Percentiles rank a stretch among this genome's conserved stretches.
Evolutionary conservation across 2,888 invertebrate genomes (phyloP).

Genomic region (Eristalis arbustorum): DNA sequence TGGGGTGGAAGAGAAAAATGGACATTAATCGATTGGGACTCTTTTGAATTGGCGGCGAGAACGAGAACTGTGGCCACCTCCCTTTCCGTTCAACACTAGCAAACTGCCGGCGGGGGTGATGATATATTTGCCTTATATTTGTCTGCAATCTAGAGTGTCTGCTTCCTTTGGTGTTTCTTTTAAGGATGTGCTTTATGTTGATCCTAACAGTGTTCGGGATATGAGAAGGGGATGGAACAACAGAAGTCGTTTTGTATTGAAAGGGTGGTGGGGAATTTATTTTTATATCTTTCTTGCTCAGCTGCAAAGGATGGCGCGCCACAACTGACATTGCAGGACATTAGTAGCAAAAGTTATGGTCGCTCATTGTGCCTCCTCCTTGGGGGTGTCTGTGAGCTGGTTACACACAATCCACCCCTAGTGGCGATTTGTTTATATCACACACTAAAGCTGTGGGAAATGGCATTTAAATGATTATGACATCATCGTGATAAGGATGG

Average conservation of each 20-base stretch:
- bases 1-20: background rate
- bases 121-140: constrained; percentile 53
- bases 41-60: constrained; percentile 24
- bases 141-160: constrained; percentile 40
- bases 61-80: constrained; percentile 14
- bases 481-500: constrained; percentile 60
- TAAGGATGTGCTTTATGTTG: constrained; percentile 58
- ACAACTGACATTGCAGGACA: constrained; percentile 55
- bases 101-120: constrained; percentile 23
- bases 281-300: constrained; percentile 40
- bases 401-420: background rate
- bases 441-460: constrained; percentile 55
- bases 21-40: constrained; percentile 58
- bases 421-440: constrained; percentile 56
- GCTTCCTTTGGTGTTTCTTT: constrained; percentile 38
- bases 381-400: background rate
- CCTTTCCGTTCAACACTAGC: background rate
- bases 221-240: constrained; percentile 15
- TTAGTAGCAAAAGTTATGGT: constrained; percentile 32
- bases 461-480: constrained; percentile 68
- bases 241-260: background rate
- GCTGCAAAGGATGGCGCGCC: constrained; percentile 6
- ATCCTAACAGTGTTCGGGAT: constrained; percentile 52
- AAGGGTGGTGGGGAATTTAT: constrained; percentile 26
- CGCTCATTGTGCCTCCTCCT: background rate